Percentiles rank a stretch among this genome's conserved stretches.
These are phyloP conservation scores for Apotomis capreana DNA, from an alignment of 2,888 invertebrate genomes.

Conservation along the genomic window DNA sequence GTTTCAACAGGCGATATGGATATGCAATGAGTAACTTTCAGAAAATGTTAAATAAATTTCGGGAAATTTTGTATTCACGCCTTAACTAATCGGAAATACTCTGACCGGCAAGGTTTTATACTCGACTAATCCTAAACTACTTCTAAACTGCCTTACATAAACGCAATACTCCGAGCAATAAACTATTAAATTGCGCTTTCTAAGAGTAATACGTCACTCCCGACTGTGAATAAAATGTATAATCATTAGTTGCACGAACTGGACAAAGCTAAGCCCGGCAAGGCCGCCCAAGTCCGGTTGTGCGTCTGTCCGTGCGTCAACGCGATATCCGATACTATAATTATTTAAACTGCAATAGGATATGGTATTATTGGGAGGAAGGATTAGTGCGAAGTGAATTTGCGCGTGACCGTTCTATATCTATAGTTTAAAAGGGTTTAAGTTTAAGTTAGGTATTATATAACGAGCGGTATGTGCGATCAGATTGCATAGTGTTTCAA, in stretches of 20 bases:
- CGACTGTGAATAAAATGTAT: neutral
- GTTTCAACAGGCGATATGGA: too few species aligned
- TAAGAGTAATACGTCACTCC: constrained; percentile 4
- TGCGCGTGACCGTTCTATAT: constrained; percentile 9
- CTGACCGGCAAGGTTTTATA: too few species aligned
- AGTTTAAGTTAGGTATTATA: neutral
- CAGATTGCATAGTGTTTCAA: too few species aligned
- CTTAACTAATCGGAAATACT: too few species aligned
- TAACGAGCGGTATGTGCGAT: too few species aligned
- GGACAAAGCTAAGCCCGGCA: constrained; percentile 46
- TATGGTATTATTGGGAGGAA: constrained; percentile 16
- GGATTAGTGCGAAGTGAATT: constrained; percentile 13
- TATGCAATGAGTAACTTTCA: too few species aligned
- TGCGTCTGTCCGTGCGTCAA: constrained; percentile 49
- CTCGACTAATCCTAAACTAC: too few species aligned
- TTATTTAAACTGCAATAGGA: constrained; percentile 34
- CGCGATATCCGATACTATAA: constrained; percentile 29
- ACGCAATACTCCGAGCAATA: neutral
- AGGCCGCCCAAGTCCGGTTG: constrained; percentile 64
- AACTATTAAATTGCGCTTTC: neutral
- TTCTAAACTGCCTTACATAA: neutral
- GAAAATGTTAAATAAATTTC: too few species aligned
- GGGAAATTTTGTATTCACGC: too few species aligned
- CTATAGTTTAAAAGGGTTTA: constrained; percentile 3
- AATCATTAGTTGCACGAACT: constrained; percentile 12